phyloP scores from a whole-genome alignment of 2,888 invertebrate species.

The Cremastinae sp. region DNA sequence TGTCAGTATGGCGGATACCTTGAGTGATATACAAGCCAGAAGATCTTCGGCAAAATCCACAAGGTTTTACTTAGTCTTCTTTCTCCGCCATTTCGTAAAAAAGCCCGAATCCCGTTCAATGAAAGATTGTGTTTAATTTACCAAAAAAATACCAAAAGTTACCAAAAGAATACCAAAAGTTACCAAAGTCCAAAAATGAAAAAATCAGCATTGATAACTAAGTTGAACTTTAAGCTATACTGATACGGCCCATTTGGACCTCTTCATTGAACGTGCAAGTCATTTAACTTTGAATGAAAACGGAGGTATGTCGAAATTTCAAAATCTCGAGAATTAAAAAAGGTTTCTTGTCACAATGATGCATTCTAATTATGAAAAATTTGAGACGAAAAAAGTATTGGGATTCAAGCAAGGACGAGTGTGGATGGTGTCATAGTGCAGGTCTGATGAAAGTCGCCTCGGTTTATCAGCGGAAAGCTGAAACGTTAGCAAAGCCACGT shows the following conservation, averaged over 20 bases:
- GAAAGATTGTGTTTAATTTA: constrained; percentile 2
- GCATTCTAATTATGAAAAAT: too few relatives aligned
- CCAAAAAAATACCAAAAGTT: too few relatives aligned
- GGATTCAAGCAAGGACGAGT: constrained; percentile 27
- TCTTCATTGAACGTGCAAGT: too few relatives aligned
- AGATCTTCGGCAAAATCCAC: constrained; percentile 72
- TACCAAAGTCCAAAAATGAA: too few relatives aligned
- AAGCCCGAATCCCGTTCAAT: not conserved
- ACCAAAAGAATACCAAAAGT: too few relatives aligned
- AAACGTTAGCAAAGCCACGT: constrained; percentile 32
- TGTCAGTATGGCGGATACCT: constrained; percentile 76
- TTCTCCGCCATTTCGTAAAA: constrained; percentile 33
- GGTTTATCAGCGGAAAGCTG: constrained; percentile 55
- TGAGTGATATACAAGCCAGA: constrained; percentile 77
- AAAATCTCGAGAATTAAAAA: too few relatives aligned
- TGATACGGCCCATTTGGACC: too few relatives aligned
- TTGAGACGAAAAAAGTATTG: constrained; percentile 33
- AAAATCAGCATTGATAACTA: too few relatives aligned
- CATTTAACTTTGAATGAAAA: too few relatives aligned
- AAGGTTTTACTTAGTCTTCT: constrained; percentile 52
- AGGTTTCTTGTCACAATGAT: too few relatives aligned
- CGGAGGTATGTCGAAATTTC: too few relatives aligned
- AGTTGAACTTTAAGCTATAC: too few relatives aligned
- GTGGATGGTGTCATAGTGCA: constrained; percentile 18
- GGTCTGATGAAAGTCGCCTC: constrained; percentile 53